Base-by-base conservation (phyloP, 2,113 vertebrate genomes). In the Limnothrissa miodon region DNA sequence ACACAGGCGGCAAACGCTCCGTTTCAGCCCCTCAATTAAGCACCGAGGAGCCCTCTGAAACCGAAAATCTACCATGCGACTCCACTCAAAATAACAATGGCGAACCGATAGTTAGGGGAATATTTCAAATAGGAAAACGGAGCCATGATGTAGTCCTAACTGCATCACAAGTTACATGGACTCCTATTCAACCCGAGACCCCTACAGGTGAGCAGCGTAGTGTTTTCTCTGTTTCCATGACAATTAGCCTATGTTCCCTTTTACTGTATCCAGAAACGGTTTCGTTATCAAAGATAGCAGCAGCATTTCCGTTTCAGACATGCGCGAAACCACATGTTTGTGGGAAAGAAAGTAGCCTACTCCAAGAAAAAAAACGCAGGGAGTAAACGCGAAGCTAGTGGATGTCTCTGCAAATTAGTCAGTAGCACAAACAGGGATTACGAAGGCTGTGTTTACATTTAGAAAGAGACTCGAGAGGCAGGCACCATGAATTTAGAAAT, bases 81-180 rank as follows among this genome's bases (percentile, higher is more conserved):
- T 78, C 51, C 59, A 23, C 66, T n/a, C 25, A 59, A 59, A n/a
- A 19, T 45, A 21, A 53, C 25, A 42, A 81, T 25, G 80, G 80
- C 74, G 85, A 88, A n/a, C 81, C 81, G 39, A 86, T 90, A 10
- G 78, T 91, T 7, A 91, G 83, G 56, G 97, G 97, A 78, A 99
- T 99, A 89, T 99, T 98, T 89, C 91, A 96, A 90, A 93, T 99
- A 82, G 87, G 90, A 8, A 95, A 95, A 88, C 95, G 91, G 88
- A 99, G 97, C 92, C 97, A 98, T 80, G 97, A 99, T 51, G 96
- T 97, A 79, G 92, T 94, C 82, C 94, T 98, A 82, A 95, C 95
- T 33, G n/a, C 86, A 79, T 91, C 89, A 70, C 91, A 90, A 82
- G 87, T 99, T 89, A 88, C 91, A 78, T 99, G 97, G 98, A 94